Evolutionary conservation across 2,888 invertebrate genomes (phyloP), one percentile per base, ranked within the genome.

Genomic region (Tenthredo distinguenda): DNA sequence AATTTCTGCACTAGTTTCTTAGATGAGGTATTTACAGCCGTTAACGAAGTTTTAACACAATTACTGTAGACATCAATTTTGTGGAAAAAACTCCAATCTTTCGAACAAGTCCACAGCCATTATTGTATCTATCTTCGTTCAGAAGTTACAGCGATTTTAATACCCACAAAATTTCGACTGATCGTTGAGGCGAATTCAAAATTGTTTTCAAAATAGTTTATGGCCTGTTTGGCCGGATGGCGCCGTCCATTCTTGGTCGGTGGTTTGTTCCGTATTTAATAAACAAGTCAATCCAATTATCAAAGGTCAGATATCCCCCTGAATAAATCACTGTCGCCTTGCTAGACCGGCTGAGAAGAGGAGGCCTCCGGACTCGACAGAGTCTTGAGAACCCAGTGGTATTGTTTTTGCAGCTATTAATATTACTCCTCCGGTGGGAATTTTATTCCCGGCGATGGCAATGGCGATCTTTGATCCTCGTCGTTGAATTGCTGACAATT

Each of bases 261-360:
- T 62, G 62, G 62, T 62, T 62, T 26, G 72, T 43, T 43, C 43
- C 10, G 43, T 74, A 74, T 43, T 74, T 40, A 26, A 74, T 74
- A 77, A 77, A 77, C 77, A 34, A 55, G 55, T 55, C 77, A 77
- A 77, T 77, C 77, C 77, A 77, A 77, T 77, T 77, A 77, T 77
- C 77, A 77, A 34, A 55, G 55, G 55, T 77, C 77, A 55, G 18
- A n/a, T 77, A 77, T 77, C 31, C 77, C 47, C 18, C n/a, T 77
- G 77, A 77, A 77, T 77, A 77, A 77, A 77, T 77, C 77, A 77
- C 50, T 77, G 77, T 77, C 77, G 55, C 50, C 55, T 77, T 77
- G 55, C 55, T 55, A 55, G 31, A 50, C 34, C 26, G 50, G 31
- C 26, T 55, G 77, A 50, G 55, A 55, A 55, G 77, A 72, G 72